A percentile compares a stretch with the other conserved stretches of the same genome.
phyloP scores from a whole-genome alignment of 2,113 vertebrate genomes.

The Muntiacus muntjak region DNA sequence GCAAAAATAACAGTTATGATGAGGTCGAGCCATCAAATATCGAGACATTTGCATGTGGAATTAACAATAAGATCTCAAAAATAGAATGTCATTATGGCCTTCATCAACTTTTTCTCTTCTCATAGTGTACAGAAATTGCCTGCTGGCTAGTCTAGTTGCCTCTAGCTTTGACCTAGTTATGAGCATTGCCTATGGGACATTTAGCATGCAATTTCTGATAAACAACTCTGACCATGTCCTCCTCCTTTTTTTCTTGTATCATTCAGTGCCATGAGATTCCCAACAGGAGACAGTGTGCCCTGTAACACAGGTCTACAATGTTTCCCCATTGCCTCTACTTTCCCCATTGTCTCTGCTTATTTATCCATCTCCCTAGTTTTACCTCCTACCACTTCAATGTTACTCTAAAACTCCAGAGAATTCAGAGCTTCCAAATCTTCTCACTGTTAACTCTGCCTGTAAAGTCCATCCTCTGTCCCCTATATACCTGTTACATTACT shows the following conservation, averaged over 20 bases:
- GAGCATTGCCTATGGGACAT: not conserved
- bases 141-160: not conserved
- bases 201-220: not conserved
- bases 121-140: not conserved
- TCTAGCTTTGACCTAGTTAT: conserved; percentile 17
- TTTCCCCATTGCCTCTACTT: not conserved
- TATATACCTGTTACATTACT: not conserved
- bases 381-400: not conserved
- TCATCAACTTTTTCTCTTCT: not conserved
- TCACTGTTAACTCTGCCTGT: not conserved
- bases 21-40: not conserved
- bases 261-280: not conserved
- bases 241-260: not conserved
- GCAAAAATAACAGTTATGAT: not conserved
- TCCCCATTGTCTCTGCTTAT: not conserved
- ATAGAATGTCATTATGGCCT: not conserved
- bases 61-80: not conserved
- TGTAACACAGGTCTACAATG: not conserved
- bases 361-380: not conserved
- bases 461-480: not conserved
- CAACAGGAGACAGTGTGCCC: not conserved
- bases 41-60: not conserved
- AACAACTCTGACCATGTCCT: not conserved
- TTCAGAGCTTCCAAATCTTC: not conserved
- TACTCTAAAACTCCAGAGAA: not conserved